Conservation (phyloP, 2,888 invertebrate species). For the Sisyra terminalis region DNA sequence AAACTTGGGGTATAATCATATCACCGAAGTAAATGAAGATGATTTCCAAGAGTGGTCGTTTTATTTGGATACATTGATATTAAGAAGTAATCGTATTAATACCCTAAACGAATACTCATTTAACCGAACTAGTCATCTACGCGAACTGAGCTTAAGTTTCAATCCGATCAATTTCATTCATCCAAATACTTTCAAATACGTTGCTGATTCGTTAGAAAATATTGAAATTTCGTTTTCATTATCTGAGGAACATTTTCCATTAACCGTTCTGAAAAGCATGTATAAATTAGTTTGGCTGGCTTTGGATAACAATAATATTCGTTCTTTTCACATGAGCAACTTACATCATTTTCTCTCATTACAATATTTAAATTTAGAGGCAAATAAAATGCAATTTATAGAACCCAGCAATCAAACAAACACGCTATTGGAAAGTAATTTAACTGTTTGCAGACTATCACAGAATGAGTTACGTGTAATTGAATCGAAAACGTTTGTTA, state of each 20-base stretch:
- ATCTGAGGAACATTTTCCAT: slow-evolving; percentile 60
- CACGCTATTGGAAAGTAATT: slow-evolving; percentile 47
- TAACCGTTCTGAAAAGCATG: slow-evolving; percentile 59
- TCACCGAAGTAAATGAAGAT: slow-evolving; percentile 55
- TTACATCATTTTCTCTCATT: slow-evolving; percentile 53
- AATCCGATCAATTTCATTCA: slow-evolving; percentile 75
- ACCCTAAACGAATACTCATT: slow-evolving; percentile 55
- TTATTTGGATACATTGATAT: slow-evolving; percentile 60
- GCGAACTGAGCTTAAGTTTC: slow-evolving; percentile 81
- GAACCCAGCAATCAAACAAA: slow-evolving; percentile 41
- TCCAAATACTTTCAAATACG: slow-evolving; percentile 60
- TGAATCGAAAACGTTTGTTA: slow-evolving; percentile 50
- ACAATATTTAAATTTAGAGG: slow-evolving; percentile 72
- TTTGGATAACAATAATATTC: slow-evolving; percentile 63
- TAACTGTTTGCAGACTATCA: slow-evolving; percentile 65
- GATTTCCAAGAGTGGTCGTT: slow-evolving; percentile 67
- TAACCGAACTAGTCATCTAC: slow-evolving; percentile 53
- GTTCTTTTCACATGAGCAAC: slow-evolving; percentile 46
- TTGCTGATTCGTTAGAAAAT: slow-evolving; percentile 59
- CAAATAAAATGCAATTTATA: slow-evolving; percentile 59
- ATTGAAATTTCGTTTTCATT: slow-evolving; percentile 76
- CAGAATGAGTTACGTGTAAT: slow-evolving; percentile 62
- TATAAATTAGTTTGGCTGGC: slow-evolving; percentile 67
- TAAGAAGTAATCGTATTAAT: slow-evolving; percentile 71
- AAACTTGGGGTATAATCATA: slow-evolving; percentile 77